phyloP scores from a whole-genome alignment of 2,113 vertebrate species.

The Atrichornis clamosus region DNA sequence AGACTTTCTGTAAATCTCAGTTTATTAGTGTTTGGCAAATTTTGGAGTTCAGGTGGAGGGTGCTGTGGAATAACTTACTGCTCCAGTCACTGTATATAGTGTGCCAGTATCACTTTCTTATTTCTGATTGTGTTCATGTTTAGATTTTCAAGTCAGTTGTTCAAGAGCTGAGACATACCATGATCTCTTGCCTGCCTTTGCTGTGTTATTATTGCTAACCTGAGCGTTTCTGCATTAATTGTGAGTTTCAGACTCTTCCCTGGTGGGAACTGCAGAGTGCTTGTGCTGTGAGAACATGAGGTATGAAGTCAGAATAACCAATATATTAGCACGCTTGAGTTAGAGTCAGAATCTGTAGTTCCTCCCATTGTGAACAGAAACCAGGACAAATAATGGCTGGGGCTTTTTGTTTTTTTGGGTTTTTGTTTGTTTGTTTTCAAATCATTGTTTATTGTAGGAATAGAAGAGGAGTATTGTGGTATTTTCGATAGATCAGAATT shows the following conservation, averaged over 20 bases:
- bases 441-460: neutral
- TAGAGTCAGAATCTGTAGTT: neutral
- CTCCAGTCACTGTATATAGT: neutral
- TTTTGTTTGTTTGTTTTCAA: neutral
- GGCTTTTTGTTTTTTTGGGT: neutral
- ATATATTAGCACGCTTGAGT: neutral
- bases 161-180: neutral
- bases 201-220: neutral
- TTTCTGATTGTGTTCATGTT: neutral
- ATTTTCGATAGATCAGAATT: neutral
- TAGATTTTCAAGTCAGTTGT: neutral
- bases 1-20: neutral
- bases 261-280: neutral
- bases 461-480: neutral
- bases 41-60: neutral
- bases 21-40: neutral
- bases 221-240: neutral
- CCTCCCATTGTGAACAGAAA: neutral
- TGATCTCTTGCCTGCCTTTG: neutral
- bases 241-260: neutral
- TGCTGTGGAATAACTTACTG: neutral
- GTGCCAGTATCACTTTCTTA: neutral
- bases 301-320: neutral
- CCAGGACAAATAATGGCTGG: neutral
- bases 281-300: neutral